Base-by-base conservation (phyloP, 2,888 invertebrate genomes). In the Cerastis leucographa region DNA sequence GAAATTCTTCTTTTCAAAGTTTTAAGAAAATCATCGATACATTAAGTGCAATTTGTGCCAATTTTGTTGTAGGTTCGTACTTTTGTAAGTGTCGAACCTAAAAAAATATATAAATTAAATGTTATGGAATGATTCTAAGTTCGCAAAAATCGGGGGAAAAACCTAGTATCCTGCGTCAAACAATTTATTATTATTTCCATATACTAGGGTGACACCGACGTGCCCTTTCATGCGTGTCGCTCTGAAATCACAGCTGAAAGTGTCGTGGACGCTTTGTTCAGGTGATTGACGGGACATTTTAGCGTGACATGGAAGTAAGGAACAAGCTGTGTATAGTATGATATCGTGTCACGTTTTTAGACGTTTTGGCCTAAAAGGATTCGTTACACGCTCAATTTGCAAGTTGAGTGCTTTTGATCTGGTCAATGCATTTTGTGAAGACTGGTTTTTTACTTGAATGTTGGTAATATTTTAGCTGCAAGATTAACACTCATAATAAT, bases 241-340 rank as follows among this genome's bases (percentile, higher is more conserved):
- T 67, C 40, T 68, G 64, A 81, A 74, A 74, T 73, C 76, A 59
- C 56, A 56, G 35, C 65, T 75, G 66, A 61, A 62, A 66, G 71
- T 69, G 54, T 22, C 73, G 75, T 80, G 71, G 61, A 64, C 73
- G 59, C 74, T 78, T 83, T 77, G 71, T 74, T 75, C 40, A 67
- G 62, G 59, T 78, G 80, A 83, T 74, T 80, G 84, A 79, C 85
- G 44, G 76, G 59, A 69, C 68, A 71, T 78, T 64, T 64, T n/a
- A 42, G 42, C 64, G 44, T 78, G 66, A 73, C 71, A 72, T 76
- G 75, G 66, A 71, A 68, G 49, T n/a, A 35, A 22, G 29, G 44
- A 64, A 81, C 49, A 29, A 35, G 65, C 14, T 49, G 46, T 72
- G 19, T 29, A 12, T 17, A 49, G 19, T 51, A 12, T 56, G 17